Base-by-base conservation (phyloP, 2,797 vertebrate genomes). In the Sphaeramia orbicularis region DNA sequence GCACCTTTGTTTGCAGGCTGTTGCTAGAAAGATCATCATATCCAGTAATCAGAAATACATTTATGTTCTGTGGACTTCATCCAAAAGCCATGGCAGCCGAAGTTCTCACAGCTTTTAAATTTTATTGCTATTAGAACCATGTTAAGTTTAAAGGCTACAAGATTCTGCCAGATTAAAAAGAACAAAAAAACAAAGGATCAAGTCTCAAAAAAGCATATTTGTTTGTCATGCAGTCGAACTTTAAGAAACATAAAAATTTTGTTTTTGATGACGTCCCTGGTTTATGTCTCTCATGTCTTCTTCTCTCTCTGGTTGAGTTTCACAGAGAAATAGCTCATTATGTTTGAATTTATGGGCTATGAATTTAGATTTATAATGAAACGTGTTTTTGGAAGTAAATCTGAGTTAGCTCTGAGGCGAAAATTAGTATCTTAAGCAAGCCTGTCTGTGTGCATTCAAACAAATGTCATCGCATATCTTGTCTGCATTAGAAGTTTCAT, bases 281-380 rank as follows among this genome's bases (percentile, higher is more conserved):
- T 54, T 80, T 71, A 7, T 59, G 44, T 51, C 6, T 16, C 27
- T 10, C 37, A n/a, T 41, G 18, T 32, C 30, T 9, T 32, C 30
- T 32, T 32, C 30, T 32, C 4, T 32, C 8, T 43, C 4, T 59
- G 21, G 24, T 36, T 38, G 7, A 27, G 13, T 64, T 65, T 65
- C 21, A 59, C 40, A 63, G 36, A 41, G 11, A 60, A 44, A 24
- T 7, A n/a, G 38, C 18, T 21, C 40, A 43, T 45, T 62, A 27
- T 61, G 16, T 70, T 27, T 44, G 7, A 48, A 11, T 11, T 67
- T 37, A 45, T 50, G 43, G 49, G 7, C 6, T 35, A 4, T 32
- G 35, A 24, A 43, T 44, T 13, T 38, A 32, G 16, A 10, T 19
- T 65, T 11, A 43, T 32, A 56, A 2, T 43, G 10, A 41, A 63